Conservation (phyloP, 2,888 invertebrate species). For the Synergus itoensis region DNA sequence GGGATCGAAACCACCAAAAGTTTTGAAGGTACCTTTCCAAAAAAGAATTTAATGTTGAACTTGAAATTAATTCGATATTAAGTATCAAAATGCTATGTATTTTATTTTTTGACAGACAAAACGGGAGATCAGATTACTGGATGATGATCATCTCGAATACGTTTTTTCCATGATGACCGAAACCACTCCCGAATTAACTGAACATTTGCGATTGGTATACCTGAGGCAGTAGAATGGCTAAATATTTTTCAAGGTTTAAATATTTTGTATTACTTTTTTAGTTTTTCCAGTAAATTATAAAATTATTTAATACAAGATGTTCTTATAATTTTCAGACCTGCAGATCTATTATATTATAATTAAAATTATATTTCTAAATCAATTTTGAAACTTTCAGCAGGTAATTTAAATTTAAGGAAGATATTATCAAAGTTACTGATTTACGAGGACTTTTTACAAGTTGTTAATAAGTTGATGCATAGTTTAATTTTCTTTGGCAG, state of each 20-base stretch:
- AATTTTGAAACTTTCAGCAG: background rate
- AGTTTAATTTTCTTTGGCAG: background rate
- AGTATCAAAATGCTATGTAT: background rate
- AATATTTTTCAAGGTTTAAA: conserved; percentile 10
- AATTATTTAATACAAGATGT: background rate
- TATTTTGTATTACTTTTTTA: conserved; percentile 1
- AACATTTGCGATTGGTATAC: conserved; percentile 81
- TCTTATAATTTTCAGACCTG: background rate
- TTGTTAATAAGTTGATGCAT: background rate
- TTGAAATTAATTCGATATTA: background rate
- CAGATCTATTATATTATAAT: background rate
- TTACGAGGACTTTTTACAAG: background rate
- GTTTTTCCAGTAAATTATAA: background rate
- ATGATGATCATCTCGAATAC: conserved; percentile 74
- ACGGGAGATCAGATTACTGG: conserved; percentile 73
- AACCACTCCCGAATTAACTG: conserved; percentile 78
- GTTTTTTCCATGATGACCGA: conserved; percentile 81
- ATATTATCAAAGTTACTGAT: background rate
- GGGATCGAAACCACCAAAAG: conserved; percentile 79
- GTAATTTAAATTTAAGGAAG: background rate
- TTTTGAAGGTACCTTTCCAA: conserved; percentile 72
- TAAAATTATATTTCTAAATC: background rate
- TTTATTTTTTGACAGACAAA: conserved; percentile 69
- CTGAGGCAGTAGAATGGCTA: conserved; percentile 43
- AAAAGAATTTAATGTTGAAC: conserved; percentile 12